Evolutionary conservation across 2,113 vertebrate genomes (phyloP), one percentile per base, ranked within the genome.

Genomic region (Malurus elegans): DNA sequence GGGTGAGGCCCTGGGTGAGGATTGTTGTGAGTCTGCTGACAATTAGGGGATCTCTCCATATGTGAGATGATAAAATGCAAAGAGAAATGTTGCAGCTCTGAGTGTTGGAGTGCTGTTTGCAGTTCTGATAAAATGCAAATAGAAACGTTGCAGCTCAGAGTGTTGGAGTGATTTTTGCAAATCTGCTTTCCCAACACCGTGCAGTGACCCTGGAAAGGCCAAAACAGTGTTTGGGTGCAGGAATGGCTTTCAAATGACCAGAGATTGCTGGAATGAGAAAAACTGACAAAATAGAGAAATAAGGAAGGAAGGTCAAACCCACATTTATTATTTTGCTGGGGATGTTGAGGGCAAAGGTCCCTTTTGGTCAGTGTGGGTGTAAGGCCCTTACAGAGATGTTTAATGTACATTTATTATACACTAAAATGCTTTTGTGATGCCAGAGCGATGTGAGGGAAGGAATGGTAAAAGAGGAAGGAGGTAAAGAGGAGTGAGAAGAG

Each of bases 11-110:
- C 53, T 90, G 1, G 7, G 61, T 75, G 54, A 75, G 81, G 42
- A 65, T 28, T 87, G 86, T 53, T 92, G 48, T 78, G 70, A 70
- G 45, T 29, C 79, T 92, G 28, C 50, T 65, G 88, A 82, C 79
- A 78, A 78, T 88, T 92, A 90, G 62, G 51, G 89, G 92, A 82
- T 69, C 19, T 85, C 67, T 82, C 89, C 78, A 79, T 86, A 72
- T 90, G 71, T 70, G 91, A 90, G 82, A 75, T 90, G 40, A 79
- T 64, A 87, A 92, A 95, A 92, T n/a, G 18, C 19, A 51, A 84
- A 36, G 71, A 57, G 42, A 76, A 85, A 72, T 23, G 17, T 69
- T 76, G 57, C 12, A 89, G 81, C 73, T 89, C 53, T 7, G 48
- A 25, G 61, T 64, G 48, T 53, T 91, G 72, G 56, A 69, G 29